A percentile compares a stretch with the other conserved stretches of the same genome.
Evolutionary conservation across 37 sponge, comb jelly and placozoan species (phyloP).

Genomic region (Agelas oroides): DNA sequence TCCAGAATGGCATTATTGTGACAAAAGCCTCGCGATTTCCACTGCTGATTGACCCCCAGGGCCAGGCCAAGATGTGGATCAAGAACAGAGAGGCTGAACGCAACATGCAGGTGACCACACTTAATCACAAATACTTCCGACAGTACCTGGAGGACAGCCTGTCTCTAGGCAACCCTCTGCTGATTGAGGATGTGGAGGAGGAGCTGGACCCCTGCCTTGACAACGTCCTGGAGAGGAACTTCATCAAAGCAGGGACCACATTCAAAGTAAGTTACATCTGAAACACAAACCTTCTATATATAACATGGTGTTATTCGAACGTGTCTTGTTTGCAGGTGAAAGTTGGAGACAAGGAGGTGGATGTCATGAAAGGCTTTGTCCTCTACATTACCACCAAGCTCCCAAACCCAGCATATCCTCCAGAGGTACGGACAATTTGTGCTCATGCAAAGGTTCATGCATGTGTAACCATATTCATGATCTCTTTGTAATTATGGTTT

Average conservation of each 20-base stretch:
- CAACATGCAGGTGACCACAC: conserved; percentile 81
- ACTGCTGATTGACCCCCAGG: conserved; percentile 98
- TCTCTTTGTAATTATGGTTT: not conserved
- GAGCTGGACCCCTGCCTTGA: conserved; percentile 98
- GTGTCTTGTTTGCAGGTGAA: conserved; percentile 69
- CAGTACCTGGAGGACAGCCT: conserved; percentile 95
- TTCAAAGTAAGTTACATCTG: conserved; percentile 62
- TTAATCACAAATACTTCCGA: conserved; percentile 99
- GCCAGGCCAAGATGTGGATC: conserved; percentile 98
- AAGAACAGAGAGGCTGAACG: conserved; percentile 84
- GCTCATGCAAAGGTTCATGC: too few relatives aligned
- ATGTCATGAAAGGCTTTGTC: conserved; percentile 98
- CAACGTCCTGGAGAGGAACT: conserved; percentile 99
- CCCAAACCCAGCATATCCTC: conserved; percentile 98
- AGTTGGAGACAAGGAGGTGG: conserved; percentile 99
- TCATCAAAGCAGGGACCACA: conserved; percentile 95
- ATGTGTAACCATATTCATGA: too few relatives aligned
- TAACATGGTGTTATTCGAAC: too few relatives aligned
- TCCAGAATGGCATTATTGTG: conserved; percentile 99
- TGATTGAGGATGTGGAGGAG: conserved; percentile 98
- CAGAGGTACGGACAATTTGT: conserved; percentile 88
- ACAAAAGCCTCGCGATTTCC: conserved; percentile 99
- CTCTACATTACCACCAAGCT: conserved; percentile 99
- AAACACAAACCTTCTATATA: too few relatives aligned
- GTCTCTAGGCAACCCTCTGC: conserved; percentile 92